Evolutionary conservation across 2,888 invertebrate genomes (phyloP).

Genomic region (Thumatha senex): DNA sequence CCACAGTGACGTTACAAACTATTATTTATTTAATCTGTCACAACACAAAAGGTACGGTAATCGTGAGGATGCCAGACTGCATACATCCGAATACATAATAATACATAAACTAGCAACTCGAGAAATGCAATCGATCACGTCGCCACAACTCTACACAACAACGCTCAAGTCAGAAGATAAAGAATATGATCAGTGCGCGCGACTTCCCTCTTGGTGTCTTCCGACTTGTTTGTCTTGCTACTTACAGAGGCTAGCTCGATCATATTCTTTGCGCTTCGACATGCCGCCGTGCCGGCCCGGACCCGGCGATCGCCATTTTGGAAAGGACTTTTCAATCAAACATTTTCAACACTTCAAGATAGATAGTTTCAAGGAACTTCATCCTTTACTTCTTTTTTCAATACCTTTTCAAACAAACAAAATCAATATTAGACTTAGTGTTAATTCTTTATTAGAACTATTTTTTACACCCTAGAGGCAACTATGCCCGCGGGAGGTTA

Average conservation of each 20-base stretch:
- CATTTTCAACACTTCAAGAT: constrained; percentile 83
- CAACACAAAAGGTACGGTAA: constrained; percentile 70
- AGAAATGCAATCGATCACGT: constrained; percentile 65
- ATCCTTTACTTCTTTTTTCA: constrained; percentile 93
- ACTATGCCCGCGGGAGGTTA: constrained; percentile 60
- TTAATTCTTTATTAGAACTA: constrained; percentile 78
- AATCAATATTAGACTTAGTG: constrained; percentile 86
- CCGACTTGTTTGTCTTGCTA: constrained; percentile 64
- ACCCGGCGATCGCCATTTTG: constrained; percentile 73
- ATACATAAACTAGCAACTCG: constrained; percentile 48
- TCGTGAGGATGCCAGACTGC: constrained; percentile 58
- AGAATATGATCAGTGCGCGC: constrained; percentile 73
- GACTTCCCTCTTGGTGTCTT: constrained; percentile 64
- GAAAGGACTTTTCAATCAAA: constrained; percentile 77
- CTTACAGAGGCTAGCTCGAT: constrained; percentile 61
- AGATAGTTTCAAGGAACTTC: constrained; percentile 85
- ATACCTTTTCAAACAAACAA: constrained; percentile 93
- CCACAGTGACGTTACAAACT: constrained; percentile 71
- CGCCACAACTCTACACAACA: constrained; percentile 35
- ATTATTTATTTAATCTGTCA: constrained; percentile 78
- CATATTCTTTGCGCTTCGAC: constrained; percentile 80
- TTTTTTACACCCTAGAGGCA: constrained; percentile 75
- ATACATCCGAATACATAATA: constrained; percentile 63
- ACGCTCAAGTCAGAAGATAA: constrained; percentile 49
- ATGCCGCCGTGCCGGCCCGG: constrained; percentile 58